phyloP scores from a whole-genome alignment of 2,797 vertebrate genomes.

The Fringilla coelebs region DNA sequence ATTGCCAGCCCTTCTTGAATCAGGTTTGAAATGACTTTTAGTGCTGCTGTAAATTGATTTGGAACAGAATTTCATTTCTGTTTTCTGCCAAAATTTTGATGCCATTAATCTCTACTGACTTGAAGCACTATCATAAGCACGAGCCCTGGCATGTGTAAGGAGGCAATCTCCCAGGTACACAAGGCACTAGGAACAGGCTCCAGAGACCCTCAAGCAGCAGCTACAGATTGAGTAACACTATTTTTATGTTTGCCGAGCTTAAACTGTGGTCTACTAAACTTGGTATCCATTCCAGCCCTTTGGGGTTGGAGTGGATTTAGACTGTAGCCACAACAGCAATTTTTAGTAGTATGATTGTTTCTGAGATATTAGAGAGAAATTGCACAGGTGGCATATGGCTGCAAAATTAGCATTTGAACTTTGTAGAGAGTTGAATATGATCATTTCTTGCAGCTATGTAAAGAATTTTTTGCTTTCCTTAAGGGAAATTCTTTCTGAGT shows the following conservation, averaged over 20 bases:
- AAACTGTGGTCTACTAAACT: background rate
- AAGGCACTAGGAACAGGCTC: background rate
- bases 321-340: background rate
- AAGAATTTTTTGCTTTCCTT: background rate
- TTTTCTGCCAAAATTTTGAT: conserved; percentile 17
- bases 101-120: conserved; percentile 24
- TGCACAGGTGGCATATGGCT: background rate
- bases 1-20: conserved; percentile 11
- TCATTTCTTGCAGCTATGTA: background rate
- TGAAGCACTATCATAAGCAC: background rate
- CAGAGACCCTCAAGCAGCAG: background rate
- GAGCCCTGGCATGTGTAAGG: background rate
- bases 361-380: background rate
- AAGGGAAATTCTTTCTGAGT: background rate
- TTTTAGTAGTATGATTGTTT: background rate
- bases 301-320: background rate
- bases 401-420: background rate
- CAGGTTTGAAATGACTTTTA: background rate
- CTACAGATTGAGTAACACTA: background rate
- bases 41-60: conserved; percentile 20
- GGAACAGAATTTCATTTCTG: background rate
- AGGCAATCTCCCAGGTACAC: background rate
- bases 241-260: background rate
- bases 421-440: background rate
- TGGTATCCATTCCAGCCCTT: background rate